Base-by-base conservation (phyloP, 2,113 vertebrate genomes). In the Phoxinus phoxinus region DNA sequence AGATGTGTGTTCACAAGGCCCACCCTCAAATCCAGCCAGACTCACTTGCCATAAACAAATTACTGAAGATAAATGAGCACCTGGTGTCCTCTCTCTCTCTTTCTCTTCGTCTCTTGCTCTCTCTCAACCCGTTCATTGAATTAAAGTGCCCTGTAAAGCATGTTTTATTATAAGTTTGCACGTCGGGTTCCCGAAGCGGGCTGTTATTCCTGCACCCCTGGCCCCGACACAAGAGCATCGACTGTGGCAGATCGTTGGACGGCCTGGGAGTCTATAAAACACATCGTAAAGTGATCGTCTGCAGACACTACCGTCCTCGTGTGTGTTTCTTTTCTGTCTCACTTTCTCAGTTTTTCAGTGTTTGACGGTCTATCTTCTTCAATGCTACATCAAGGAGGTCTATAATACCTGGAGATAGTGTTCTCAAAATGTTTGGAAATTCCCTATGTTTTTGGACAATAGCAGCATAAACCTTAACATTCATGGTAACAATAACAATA, bases 121-220 rank as follows among this genome's bases (percentile, higher is more conserved):
- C 44, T 44, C 30, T 83, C 30, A n/a, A 53, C 85, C 75, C 37
- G 9, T 73, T 89, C 87, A 90, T 92, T 90, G 86, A 92, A 89
- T 93, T 93, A 92, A 90, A 91, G 81, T 84, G 86, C 81, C 89
- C 86, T 86, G 89, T 91, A 92, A 93, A 94, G 89, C 48, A 27
- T 53, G 81, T 78, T 93, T 94, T 92, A 94, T 92, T 89, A 91
- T 90, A 82, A 61, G 89, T 90, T 88, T 83, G 88, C 84, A 89
- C 87, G 63, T 87, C 81, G 87, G 90, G 91, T 90, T 84, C 71
- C 79, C 71, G 76, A 80, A 84, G 89, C 46, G 86, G 48, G 56
- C 59, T 17, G 81, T 79, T 87, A 88, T 87, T 61, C 77, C 37
- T 41, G 67, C 71, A 85, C 81, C 89, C 61, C 85, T 25, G 78